Base-by-base conservation (phyloP, 2,797 vertebrate species). In the Tiaroga cobitis region DNA sequence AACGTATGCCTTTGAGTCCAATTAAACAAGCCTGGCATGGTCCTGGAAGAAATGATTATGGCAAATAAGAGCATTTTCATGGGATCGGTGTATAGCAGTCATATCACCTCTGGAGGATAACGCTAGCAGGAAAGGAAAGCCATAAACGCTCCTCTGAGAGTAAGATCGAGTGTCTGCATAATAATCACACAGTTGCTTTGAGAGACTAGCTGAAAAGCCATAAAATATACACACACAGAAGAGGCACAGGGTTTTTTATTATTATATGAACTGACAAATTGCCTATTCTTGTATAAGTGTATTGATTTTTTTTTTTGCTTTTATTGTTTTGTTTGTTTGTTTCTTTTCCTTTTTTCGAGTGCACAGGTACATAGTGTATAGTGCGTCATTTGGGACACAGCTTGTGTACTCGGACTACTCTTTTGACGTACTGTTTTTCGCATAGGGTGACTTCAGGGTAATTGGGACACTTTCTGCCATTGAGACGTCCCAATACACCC, bases 1-100 rank as follows among this genome's bases (percentile, higher is more conserved):
- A 91, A 88, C 89, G 85, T 80, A 87, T 88, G 86, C 89, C 84
- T 87, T 74, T 73, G 89, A 90, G 88, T 89, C 86, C 90, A 93
- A 93, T 94, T 92, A 94, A 89, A 87, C 74, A 87, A 90, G 88
- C 91, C 89, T 90, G 91, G 90, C 89, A 56, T 89, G 69, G 15
- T 93, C 90, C 85, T 85, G 54, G 34, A 88, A 91, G 89, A 90
- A 85, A 87, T 87, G 86, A 92, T 89, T 90, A 91, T 91, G 32
- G 39, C 26, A 89, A 92, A 92, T 90, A 92, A 91, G 86, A 89
- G 70, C 77, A 79, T 32, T 81, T 29, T 88, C 70, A 80, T 78
- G 19, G 54, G 91, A 90, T 92, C 75, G 10, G 88, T 87, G 88
- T 90, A 92, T 91, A 85, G 86, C 83, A 46, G 74, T 88, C 87